phyloP scores from a whole-genome alignment of 2,113 vertebrate genomes.

The Menidia beryllina region DNA sequence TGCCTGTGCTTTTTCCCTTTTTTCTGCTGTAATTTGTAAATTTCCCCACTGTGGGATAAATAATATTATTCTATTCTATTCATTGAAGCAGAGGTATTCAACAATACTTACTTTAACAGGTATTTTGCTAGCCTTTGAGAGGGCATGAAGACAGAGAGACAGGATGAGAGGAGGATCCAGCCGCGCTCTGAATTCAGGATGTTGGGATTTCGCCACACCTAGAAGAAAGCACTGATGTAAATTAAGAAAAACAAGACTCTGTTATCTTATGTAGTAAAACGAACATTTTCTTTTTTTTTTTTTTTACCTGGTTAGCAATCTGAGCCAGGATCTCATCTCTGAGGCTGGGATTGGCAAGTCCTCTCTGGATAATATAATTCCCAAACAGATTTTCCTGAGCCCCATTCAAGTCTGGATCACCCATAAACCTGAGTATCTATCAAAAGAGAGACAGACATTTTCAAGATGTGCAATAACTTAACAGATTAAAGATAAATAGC shows the following conservation, averaged over 20 bases:
- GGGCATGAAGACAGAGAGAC: slow-evolving; percentile 90
- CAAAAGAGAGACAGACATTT: neutral
- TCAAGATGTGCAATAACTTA: neutral
- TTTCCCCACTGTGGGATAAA: no score
- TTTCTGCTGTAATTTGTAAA: no score
- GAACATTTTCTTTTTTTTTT: neutral
- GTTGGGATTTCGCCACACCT: slow-evolving; percentile 93
- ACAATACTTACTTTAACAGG: slow-evolving; percentile 89
- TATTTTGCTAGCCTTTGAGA: slow-evolving; percentile 88
- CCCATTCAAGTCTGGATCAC: slow-evolving; percentile 90
- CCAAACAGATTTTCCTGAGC: slow-evolving; percentile 91
- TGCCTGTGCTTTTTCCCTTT: no score
- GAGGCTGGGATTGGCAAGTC: slow-evolving; percentile 84
- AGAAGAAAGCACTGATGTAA: slow-evolving; percentile 21
- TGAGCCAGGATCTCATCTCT: slow-evolving; percentile 94
- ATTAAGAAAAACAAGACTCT: no score
- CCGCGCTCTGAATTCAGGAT: slow-evolving; percentile 90
- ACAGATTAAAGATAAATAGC: neutral
- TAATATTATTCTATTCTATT: no score
- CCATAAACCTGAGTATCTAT: slow-evolving; percentile 96
- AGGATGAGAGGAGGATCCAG: slow-evolving; percentile 92
- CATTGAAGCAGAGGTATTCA: neutral
- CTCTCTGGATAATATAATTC: slow-evolving; percentile 94
- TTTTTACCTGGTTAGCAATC: slow-evolving; percentile 93
- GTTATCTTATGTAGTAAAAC: no score